Percentiles rank a stretch among this genome's conserved stretches.
These are phyloP conservation scores for Drosophila helvetica DNA, from an alignment of 2,888 invertebrate species.

Conservation along the genomic window DNA sequence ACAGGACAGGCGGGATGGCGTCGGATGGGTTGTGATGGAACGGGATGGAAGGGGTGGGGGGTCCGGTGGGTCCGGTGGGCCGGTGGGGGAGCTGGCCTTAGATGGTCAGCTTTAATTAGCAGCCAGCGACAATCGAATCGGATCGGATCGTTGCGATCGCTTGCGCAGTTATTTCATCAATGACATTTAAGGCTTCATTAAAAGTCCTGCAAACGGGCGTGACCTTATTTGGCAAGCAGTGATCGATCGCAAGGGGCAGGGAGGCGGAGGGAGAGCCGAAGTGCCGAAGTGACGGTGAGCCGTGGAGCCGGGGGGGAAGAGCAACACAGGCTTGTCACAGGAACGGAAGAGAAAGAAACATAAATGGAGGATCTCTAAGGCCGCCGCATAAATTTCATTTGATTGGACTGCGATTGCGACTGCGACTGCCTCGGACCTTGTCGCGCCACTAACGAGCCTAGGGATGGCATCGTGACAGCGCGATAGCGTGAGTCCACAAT, in stretches of 20 bases:
- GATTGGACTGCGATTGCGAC: conserved; percentile 51
- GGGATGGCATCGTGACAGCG: conserved; percentile 40
- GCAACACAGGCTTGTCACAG: conserved; percentile 10
- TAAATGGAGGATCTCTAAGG: conserved; percentile 60
- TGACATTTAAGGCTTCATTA: conserved; percentile 82
- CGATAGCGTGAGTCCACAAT: background rate
- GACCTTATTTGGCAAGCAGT: conserved; percentile 65
- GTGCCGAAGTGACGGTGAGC: no score
- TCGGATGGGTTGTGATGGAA: background rate
- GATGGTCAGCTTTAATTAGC: conserved; percentile 79
- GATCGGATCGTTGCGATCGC: conserved; percentile 36
- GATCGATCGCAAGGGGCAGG: background rate
- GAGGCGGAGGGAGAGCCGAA: no score
- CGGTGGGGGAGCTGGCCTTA: conserved; percentile 43
- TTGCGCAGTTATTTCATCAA: conserved; percentile 75
- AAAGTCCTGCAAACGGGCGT: conserved; percentile 77
- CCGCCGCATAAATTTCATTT: conserved; percentile 69
- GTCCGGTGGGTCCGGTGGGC: background rate
- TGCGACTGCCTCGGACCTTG: conserved; percentile 7
- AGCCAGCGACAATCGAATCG: conserved; percentile 51
- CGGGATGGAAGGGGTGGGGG: conserved; percentile 22
- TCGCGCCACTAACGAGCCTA: conserved; percentile 61
- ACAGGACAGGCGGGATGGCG: background rate
- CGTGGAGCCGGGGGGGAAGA: background rate
- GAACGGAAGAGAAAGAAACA: conserved; percentile 27